Conservation (phyloP, 1,140 invertebrate species). For the Scaptomyza graminum region DNA sequence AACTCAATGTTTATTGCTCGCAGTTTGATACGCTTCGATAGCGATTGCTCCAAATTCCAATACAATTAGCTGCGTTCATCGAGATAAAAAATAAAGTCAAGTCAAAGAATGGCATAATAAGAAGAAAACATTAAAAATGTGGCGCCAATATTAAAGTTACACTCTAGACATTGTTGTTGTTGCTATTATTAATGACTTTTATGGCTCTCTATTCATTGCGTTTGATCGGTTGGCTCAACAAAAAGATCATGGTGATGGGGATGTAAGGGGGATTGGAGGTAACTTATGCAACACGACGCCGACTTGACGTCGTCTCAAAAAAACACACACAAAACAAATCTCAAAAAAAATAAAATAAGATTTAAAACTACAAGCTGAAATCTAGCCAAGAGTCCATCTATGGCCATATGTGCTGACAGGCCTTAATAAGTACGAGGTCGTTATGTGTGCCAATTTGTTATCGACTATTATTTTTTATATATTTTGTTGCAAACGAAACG, state of each 20-base stretch:
- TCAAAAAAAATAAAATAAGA: constrained; percentile 12
- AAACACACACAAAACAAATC: constrained; percentile 3
- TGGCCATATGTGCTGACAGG: constrained; percentile 32
- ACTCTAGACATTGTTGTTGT: no score
- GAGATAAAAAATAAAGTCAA: constrained; percentile 22
- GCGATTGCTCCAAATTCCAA: constrained; percentile 33
- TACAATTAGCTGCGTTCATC: constrained; percentile 26
- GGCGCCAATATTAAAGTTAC: constrained; percentile 53
- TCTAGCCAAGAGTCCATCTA: constrained; percentile 49
- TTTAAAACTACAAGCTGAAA: constrained; percentile 29
- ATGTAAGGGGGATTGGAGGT: background rate
- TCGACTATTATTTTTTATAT: constrained; percentile 15
- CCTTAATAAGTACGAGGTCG: constrained; percentile 61
- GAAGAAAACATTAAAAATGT: constrained; percentile 36
- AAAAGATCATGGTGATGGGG: constrained; percentile 28
- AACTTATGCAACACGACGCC: constrained; percentile 27
- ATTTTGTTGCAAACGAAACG: constrained; percentile 15
- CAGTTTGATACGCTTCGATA: constrained; percentile 14
- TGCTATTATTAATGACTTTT: no score
- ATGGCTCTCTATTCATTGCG: constrained; percentile 47
- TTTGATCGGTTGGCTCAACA: constrained; percentile 28
- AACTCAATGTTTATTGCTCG: constrained; percentile 3
- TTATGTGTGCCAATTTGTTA: constrained; percentile 44
- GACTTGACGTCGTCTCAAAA: constrained; percentile 22
- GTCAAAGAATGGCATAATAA: constrained; percentile 36